Percentiles rank a stretch among this genome's conserved stretches.
Evolutionary conservation across 2,113 vertebrate genomes (phyloP).

Genomic region (Thalassoma bifasciatum): DNA sequence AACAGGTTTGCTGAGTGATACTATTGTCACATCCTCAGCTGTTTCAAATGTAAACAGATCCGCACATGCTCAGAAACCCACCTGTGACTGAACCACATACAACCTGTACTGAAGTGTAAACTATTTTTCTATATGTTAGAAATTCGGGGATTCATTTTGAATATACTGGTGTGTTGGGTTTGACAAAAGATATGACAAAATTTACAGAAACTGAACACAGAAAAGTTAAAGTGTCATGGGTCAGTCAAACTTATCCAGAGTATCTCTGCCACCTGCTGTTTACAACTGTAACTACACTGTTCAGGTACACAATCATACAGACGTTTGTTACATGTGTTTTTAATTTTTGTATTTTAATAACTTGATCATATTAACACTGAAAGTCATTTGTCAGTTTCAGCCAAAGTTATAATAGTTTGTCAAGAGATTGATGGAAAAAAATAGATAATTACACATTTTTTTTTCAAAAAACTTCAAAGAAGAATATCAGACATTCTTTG

Average conservation of each 20-base stretch:
- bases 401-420: too few species aligned
- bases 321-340: background rate
- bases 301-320: background rate
- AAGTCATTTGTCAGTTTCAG: too few species aligned
- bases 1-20: constrained; percentile 63
- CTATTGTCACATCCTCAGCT: constrained; percentile 35
- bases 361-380: background rate
- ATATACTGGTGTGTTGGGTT: background rate
- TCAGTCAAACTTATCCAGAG: background rate
- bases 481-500: too few species aligned
- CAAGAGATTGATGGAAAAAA: too few species aligned
- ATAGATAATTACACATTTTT: too few species aligned
- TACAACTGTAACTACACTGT: constrained; percentile 30
- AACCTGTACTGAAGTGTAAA: background rate
- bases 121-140: background rate
- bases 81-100: background rate
- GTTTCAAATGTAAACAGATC: constrained; percentile 70
- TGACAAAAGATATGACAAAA: background rate
- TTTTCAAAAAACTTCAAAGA: too few species aligned
- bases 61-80: background rate
- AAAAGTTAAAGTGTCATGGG: too few species aligned
- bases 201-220: background rate
- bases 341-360: too few species aligned
- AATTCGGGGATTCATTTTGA: background rate
- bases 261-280: constrained; percentile 58